phyloP scores from a whole-genome alignment of 2,797 vertebrate species.

The Peromyscus attwateri region DNA sequence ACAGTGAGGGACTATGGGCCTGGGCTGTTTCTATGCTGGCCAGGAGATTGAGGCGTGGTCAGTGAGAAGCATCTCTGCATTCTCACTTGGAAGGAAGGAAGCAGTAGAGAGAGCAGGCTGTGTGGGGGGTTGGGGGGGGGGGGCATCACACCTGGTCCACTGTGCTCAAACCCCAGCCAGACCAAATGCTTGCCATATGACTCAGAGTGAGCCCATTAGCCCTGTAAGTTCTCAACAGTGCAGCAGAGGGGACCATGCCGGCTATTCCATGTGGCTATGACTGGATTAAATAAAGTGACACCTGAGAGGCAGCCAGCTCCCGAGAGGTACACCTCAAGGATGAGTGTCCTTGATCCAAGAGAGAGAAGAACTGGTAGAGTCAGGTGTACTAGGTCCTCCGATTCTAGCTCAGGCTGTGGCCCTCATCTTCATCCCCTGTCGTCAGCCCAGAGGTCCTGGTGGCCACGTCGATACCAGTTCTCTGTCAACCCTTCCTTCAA shows the following conservation, averaged over 20 bases:
- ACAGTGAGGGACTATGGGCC: not conserved
- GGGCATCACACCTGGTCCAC: not conserved
- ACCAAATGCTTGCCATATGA: not conserved
- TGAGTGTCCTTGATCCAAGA: not conserved
- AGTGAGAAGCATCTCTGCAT: not conserved
- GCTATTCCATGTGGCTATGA: not conserved
- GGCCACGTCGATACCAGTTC: not conserved
- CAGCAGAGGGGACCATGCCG: not conserved
- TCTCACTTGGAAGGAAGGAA: not conserved
- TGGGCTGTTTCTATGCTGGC: not conserved
- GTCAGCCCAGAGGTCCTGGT: not conserved
- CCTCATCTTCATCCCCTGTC: too few relatives aligned
- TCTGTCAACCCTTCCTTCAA: not conserved
- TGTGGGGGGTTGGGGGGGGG: too few relatives aligned
- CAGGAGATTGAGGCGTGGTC: not conserved
- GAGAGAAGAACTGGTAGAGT: not conserved
- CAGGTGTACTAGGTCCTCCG: not conserved
- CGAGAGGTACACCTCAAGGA: not conserved
- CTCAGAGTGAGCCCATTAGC: not conserved
- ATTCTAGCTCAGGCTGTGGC: fast-evolving
- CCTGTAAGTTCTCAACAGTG: not conserved
- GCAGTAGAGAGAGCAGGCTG: too few relatives aligned
- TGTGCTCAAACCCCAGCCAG: not conserved
- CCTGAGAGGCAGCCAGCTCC: not conserved
- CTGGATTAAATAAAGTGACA: not conserved